Evolutionary conservation across 1,140 invertebrate species (phyloP), one percentile per base, ranked within the genome.

Genomic region (Lutraria rhynchaena): DNA sequence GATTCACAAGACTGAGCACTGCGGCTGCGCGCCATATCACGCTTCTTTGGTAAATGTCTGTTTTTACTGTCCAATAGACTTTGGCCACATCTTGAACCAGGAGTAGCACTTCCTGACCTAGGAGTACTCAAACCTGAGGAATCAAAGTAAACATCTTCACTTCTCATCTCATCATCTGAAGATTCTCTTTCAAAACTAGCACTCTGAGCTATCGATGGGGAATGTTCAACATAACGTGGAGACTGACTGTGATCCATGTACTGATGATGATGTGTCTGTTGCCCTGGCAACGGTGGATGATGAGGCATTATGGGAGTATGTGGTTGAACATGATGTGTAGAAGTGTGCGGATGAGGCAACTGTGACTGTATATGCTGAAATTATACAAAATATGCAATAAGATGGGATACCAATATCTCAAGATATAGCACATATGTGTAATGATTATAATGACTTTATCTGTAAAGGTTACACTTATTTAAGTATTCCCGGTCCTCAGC

Each of bases 211-310:
- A 85, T 55, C 1, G 83, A 86, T 13, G 83, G 83, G 46, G 83
- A 84, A 22, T 81, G 65, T 27, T 83, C 81, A 71, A 58, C 46
- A 55, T 49, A 76, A 31, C 55, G 4, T 31, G 49, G 53, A 17
- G 69, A 74, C 27, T 55, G 60, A 51, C 69, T 24, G n/a, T 24
- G 31, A 93, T 89, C 96, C 93, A 93, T 71, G 29, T 83, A 81
- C n/a, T 78, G 71, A 41, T 33, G 17, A 96, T 97, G 85, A 96
- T 96, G 63, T 49, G 53, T 55, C 46, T 74, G 73, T 29, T 46
- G 46, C 33, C 63, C 57, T 67, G 44, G 37, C 29, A 53, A 41
- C 4, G 73, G 75, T 24, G 77, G 82, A 27, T 76, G 82, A 53
- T 78, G 82, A n/a, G 78, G 9, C 24, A 60, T 33, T 29, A 65